Evolutionary conservation across 2,888 invertebrate genomes (phyloP), one percentile per base, ranked within the genome.

Genomic region (Spicauda simplicius): DNA sequence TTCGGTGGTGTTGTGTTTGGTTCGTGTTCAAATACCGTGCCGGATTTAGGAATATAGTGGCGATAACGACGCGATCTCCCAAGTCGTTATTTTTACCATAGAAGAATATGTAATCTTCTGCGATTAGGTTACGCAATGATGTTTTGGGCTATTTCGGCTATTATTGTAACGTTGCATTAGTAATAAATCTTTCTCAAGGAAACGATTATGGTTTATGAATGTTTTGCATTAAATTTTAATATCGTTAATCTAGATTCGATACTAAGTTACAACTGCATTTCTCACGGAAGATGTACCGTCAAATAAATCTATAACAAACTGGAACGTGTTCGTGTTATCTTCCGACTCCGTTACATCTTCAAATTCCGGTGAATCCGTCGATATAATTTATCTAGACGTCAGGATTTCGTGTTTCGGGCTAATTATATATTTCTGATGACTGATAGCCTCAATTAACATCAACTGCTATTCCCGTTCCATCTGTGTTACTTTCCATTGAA

Each of bases 401-500:
- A 50, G 30, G 45, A 69, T 72, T 75, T 70, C 64, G 66, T 59
- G 66, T 59, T 53, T 41, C 53, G 57, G 57, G 78, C 78, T 79
- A 78, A 77, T 78, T 80, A 76, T 78, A 81, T 80, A 76, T 77
- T 62, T 61, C 57, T 67, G 30, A 56, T 60, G 60, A 12, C 37
- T 75, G 77, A 82, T 79, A 82, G 81, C 81, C 83, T 82, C 83
- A 87, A 90, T 90, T 86, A 89, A 85, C 79, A 55, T 79, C 78
- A 77, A 78, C 77, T 78, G 80, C 84, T 81, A 87, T 86, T 84
- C 83, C 87, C 77, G 83, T 86, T 86, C 84, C 83, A 88, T 83
- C 86, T 83, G 86, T 86, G 81, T 87, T 88, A 86, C 87, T 90
- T 90, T 90, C 86, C 80, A 83, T 79, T 76, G 77, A 73, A 73